Percentiles rank a stretch among this genome's conserved stretches.
These are phyloP conservation scores for Pseudococcus longispinus DNA, from an alignment of 2,888 invertebrate species.

Conservation along the genomic window DNA sequence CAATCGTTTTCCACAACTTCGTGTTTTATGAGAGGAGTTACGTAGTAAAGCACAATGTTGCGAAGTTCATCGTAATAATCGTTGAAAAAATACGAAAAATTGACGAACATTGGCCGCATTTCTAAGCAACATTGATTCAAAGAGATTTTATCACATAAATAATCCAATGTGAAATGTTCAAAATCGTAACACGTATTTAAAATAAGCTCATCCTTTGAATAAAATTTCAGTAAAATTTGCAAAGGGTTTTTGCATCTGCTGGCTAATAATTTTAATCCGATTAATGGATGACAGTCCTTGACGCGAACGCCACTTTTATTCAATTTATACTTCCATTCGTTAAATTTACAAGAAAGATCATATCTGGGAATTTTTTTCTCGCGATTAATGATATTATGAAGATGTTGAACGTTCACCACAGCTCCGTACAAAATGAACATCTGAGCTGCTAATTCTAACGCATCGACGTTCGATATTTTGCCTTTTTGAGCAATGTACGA, in stretches of 20 bases:
- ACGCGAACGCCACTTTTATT: background rate
- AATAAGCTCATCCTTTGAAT: background rate
- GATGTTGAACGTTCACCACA: background rate
- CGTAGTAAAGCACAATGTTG: background rate
- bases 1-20: background rate
- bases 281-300: background rate
- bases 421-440: slow-evolving; percentile 30
- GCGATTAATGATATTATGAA: background rate
- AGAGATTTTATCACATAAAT: background rate
- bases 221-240: slow-evolving; percentile 8
- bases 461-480: background rate
- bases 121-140: background rate
- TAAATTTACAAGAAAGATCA: background rate
- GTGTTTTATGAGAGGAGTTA: too few relatives aligned
- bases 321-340: background rate
- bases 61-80: background rate
- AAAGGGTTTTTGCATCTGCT: background rate
- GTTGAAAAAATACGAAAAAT: background rate
- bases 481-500: background rate
- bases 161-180: background rate
- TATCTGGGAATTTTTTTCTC: background rate
- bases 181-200: slow-evolving; percentile 12
- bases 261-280: slow-evolving; percentile 11
- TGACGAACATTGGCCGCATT: background rate
- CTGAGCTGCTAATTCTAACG: background rate